Evolutionary conservation across 2,888 invertebrate genomes (phyloP).

Genomic region (Lucinisca nassula): DNA sequence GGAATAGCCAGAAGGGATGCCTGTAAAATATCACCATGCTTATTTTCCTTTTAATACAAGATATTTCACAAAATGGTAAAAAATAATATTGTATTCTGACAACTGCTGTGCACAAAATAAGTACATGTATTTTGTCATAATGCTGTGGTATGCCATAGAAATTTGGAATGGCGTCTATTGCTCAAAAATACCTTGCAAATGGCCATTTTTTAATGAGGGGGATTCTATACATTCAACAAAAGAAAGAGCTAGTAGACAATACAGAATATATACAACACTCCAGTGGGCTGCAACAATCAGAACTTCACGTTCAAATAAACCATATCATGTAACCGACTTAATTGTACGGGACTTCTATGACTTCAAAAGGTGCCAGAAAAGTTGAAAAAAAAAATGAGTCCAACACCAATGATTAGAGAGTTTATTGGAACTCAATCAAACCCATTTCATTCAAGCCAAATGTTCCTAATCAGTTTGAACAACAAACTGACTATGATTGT

Average conservation of each 20-base stretch:
- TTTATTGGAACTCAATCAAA: constrained; percentile 39
- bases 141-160: not conserved
- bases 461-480: constrained; percentile 29
- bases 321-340: not conserved
- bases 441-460: not conserved
- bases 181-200: constrained; percentile 30
- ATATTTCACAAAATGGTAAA: not conserved
- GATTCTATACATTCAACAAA: not conserved
- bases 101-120: not conserved
- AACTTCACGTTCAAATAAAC: not conserved
- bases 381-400: constrained; percentile 33
- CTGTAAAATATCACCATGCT: constrained; percentile 3
- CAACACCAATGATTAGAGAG: constrained; percentile 25
- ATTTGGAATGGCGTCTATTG: constrained; percentile 7
- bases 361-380: constrained; percentile 5
- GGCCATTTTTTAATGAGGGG: constrained; percentile 5
- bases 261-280: not conserved
- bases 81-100: not conserved
- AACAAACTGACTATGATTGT: constrained; percentile 38
- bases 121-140: not conserved
- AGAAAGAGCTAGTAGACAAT: not conserved
- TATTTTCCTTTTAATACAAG: not conserved
- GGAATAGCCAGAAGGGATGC: not conserved
- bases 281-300: constrained; percentile 18
- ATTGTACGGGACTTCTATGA: not conserved